Evolutionary conservation across 2,113 vertebrate species (phyloP), one percentile per base, ranked within the genome.

Genomic region (Guaruba guarouba): DNA sequence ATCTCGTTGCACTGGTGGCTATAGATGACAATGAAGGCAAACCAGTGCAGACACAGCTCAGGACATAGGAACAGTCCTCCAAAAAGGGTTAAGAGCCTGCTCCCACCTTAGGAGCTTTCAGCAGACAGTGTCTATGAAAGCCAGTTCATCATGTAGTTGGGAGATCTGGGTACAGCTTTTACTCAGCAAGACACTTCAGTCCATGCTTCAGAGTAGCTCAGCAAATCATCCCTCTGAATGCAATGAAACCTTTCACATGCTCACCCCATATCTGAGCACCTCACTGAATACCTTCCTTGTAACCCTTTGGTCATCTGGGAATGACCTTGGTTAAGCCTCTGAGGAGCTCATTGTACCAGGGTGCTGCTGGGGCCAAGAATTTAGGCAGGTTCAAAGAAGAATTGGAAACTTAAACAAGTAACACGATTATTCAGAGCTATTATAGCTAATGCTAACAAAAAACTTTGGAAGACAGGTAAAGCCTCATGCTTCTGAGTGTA

Each of bases 401-500:
- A 92, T 25, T 93, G 83, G 74, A 87, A 91, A 87, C 37, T 71
- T 77, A 76, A 94, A 88, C 64, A 90, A 92, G 19, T 73, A 96
- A 70, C 81, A 37, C 0, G 33, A 93, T 96, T 97, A 96, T 66
- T 62, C 92, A 91, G 77, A 63, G 66, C 33, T 96, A 67, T 93
- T 91, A 52, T 23, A 91, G 74, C 69, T 93, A 96, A 96, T 89
- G 49, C 88, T 85, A 93, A 85, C 66, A 93, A 87, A 82, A 97
- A 97, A 67, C 83, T 94, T 92, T 82, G 46, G 67, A 87, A 95
- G 28, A 67, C 23, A 92, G 29, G 63, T 48, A 95, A 87, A 96
- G 37, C 86, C 41, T 92, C 54, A 85, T 91, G 69, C n/a, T 91
- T 93, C 74, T 93, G 83, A 46, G 49, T 77, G 13, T 59, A 89